Evolutionary conservation across 1,140 invertebrate genomes (phyloP).

Genomic region (Forficula auricularia): DNA sequence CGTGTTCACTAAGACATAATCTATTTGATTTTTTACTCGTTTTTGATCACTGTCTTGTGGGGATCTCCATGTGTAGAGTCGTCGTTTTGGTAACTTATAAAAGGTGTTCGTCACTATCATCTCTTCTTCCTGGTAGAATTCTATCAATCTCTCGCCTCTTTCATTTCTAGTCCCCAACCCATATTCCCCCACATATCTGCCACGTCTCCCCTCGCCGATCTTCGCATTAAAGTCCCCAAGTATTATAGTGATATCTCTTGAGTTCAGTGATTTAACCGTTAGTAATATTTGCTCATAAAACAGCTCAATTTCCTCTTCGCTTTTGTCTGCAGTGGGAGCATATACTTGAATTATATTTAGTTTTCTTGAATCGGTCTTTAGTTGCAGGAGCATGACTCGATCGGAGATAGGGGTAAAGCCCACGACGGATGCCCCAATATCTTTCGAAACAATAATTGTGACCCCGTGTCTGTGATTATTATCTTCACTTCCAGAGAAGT

Average conservation of each 20-base stretch:
- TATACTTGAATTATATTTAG: too few relatives aligned
- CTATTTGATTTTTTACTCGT: slow-evolving; percentile 21
- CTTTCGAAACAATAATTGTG: slow-evolving; percentile 10
- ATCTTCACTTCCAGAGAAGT: too few relatives aligned
- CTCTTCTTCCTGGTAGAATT: slow-evolving; percentile 20
- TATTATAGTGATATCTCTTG: too few relatives aligned
- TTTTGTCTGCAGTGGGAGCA: too few relatives aligned
- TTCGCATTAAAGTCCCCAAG: slow-evolving; percentile 19
- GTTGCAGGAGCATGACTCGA: slow-evolving; percentile 13
- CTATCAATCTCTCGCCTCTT: slow-evolving; percentile 16
- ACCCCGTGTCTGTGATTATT: too few relatives aligned
- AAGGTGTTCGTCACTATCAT: slow-evolving; percentile 18
- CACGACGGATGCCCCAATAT: neutral
- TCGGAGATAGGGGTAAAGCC: slow-evolving; percentile 6
- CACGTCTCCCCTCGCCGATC: slow-evolving; percentile 12
- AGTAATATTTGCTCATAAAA: too few relatives aligned
- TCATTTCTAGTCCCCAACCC: slow-evolving; percentile 19
- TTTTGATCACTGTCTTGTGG: slow-evolving; percentile 17
- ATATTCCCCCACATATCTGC: slow-evolving; percentile 7
- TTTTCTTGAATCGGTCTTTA: too few relatives aligned
- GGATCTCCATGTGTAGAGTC: slow-evolving; percentile 23
- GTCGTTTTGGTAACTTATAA: slow-evolving; percentile 18
- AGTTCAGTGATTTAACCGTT: too few relatives aligned
- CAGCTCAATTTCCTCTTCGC: too few relatives aligned
- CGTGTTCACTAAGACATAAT: slow-evolving; percentile 20